Base-by-base conservation (phyloP, 64 coral and sea anemone genomes). In the Stichodactyla mertensii region DNA sequence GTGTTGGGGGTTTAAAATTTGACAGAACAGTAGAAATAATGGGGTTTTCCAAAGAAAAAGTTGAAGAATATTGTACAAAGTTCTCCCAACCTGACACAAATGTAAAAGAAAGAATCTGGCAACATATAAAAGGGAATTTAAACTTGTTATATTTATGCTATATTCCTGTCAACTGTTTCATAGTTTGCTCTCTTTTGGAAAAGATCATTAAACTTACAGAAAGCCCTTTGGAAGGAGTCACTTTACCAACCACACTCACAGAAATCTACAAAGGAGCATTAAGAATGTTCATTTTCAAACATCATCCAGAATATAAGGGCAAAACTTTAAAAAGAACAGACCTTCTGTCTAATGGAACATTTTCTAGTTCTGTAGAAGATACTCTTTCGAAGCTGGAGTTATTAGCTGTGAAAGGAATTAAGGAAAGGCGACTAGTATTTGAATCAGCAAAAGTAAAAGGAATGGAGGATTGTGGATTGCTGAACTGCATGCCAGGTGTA, bases 151-250 rank as follows among this genome's bases (percentile, higher is more conserved):
- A 31, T 31, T 31, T 31, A 31, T 31, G 28, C 28, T 31, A 31
- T 1, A 31, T 31, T 31, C 28, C 28, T 31, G 28, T 31, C 28
- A 31, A 31, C 28, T 31, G 28, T 54, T 71, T 79, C 53, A 93
- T 89, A 45, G 79, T 93, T 28, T 89, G 88, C 89, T 89, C 84
- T 82, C 59, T 87, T 82, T 86, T 93, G 19, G 85, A 85, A 13
- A 58, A 60, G 28, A 56, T 85, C 20, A 78, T 70, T 4, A 52
- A 83, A 16, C 24, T 16, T 10, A 8, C 8, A 36, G 27, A 6
- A 52, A 19, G 20, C 3, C 61, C 16, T 69, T 82, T 67, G 60
- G 56, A 82, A 26, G 78, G 74, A 71, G 67, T 79, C 58, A 58
- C 11, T 23, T 77, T 87, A 11, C 86, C 86, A 3, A 84, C 87